Evolutionary conservation across 2,888 invertebrate genomes (phyloP).

Genomic region (Polydrusus tereticollis): DNA sequence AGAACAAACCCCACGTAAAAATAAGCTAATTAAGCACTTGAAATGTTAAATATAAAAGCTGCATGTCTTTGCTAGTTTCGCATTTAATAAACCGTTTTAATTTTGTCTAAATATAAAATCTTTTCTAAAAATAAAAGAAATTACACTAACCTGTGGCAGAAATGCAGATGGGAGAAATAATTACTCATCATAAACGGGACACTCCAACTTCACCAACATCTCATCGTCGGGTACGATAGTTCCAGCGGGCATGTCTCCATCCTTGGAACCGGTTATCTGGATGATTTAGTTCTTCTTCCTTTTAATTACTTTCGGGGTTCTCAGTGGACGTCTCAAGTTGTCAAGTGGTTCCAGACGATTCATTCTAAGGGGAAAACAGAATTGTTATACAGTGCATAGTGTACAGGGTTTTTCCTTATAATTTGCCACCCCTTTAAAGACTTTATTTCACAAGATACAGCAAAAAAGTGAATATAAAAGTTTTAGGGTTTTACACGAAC

Average conservation of each 20-base stretch:
- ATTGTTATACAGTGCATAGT: neutral
- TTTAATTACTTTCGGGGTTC: conserved; percentile 49
- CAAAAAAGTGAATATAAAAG: too few species aligned
- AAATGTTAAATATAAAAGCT: too few species aligned
- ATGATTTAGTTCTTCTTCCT: conserved; percentile 52
- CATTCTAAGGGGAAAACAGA: conserved; percentile 28
- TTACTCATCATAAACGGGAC: conserved; percentile 56
- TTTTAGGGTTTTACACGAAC: too few species aligned
- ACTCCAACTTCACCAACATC: conserved; percentile 55
- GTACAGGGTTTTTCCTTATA: too few species aligned
- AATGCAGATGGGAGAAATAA: conserved; percentile 55
- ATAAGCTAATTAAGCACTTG: too few species aligned
- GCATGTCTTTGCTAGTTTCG: too few species aligned
- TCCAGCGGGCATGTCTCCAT: conserved; percentile 14
- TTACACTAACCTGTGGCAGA: conserved; percentile 52
- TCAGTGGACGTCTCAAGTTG: conserved; percentile 35
- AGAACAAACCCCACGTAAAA: too few species aligned
- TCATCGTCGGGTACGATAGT: conserved; percentile 44
- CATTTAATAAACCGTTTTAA: too few species aligned
- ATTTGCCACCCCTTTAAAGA: too few species aligned
- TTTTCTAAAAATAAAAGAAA: neutral
- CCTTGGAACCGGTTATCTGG: conserved; percentile 46
- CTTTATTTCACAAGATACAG: too few species aligned
- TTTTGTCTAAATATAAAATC: too few species aligned
- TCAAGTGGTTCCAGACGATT: conserved; percentile 47